Evolutionary conservation across 2,888 invertebrate genomes (phyloP).

Genomic region (Liodrosophila aerea): DNA sequence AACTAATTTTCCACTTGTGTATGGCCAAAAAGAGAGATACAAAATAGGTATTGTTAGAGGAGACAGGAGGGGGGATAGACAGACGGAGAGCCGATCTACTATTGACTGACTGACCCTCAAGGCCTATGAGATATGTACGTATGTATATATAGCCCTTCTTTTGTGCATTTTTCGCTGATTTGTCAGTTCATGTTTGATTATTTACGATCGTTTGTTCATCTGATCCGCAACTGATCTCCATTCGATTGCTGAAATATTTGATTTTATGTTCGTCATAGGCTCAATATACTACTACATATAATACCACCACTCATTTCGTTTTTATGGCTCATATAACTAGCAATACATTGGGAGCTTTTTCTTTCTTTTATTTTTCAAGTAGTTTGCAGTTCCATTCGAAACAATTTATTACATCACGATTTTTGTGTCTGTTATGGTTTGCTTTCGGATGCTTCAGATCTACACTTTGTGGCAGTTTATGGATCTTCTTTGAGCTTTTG

Average conservation of each 20-base stretch:
- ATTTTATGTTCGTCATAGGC: slow-evolving; percentile 37
- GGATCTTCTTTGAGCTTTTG: slow-evolving; percentile 40
- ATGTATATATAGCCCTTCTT: slow-evolving; percentile 18
- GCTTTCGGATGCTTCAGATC: slow-evolving; percentile 54
- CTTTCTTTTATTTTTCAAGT: slow-evolving; percentile 26
- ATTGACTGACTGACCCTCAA: no score
- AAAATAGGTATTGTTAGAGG: slow-evolving; percentile 10
- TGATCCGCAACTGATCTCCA: slow-evolving; percentile 17
- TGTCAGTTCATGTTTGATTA: slow-evolving; percentile 65
- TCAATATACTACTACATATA: slow-evolving; percentile 16
- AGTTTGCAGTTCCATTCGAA: slow-evolving; percentile 42
- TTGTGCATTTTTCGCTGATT: slow-evolving; percentile 46
- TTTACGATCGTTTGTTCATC: slow-evolving; percentile 62
- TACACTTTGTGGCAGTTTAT: slow-evolving; percentile 62
- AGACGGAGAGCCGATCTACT: not conserved
- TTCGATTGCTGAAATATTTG: slow-evolving; percentile 41
- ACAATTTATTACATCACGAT: slow-evolving; percentile 73
- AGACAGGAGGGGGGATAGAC: no score
- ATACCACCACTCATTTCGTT: slow-evolving; percentile 1
- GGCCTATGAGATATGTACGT: no score
- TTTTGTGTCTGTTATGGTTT: slow-evolving; percentile 40
- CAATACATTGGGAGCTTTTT: slow-evolving; percentile 25
- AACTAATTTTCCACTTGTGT: slow-evolving; percentile 74
- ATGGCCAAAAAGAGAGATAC: slow-evolving; percentile 6
- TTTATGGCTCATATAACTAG: slow-evolving; percentile 42